Evolutionary conservation across 2,113 vertebrate genomes (phyloP).

Genomic region (Polypterus senegalus): DNA sequence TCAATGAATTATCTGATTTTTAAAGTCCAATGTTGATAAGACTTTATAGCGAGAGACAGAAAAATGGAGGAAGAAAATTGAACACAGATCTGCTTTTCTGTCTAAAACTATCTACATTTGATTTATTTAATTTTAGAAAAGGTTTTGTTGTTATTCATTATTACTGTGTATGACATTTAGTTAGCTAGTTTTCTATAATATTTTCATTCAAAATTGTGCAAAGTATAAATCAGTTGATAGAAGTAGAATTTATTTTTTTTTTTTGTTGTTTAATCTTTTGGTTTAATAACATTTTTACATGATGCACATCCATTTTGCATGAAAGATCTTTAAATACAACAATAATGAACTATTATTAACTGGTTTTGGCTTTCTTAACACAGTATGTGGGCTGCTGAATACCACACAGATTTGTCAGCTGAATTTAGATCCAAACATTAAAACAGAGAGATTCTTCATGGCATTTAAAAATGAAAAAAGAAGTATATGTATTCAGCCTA

Average conservation of each 20-base stretch:
- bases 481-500: constrained; percentile 22
- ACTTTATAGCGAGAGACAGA: no score
- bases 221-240: constrained; percentile 6
- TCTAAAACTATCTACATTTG: no score
- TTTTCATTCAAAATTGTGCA: no score
- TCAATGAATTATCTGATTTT: constrained; percentile 64
- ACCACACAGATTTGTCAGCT: constrained; percentile 27
- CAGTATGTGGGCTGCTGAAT: constrained; percentile 21
- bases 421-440: constrained; percentile 28
- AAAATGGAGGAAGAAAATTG: no score
- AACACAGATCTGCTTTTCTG: no score
- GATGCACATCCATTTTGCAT: constrained; percentile 9
- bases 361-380: constrained; percentile 24
- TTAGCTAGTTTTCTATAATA: no score
- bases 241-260: constrained; percentile 29
- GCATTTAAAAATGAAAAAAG: constrained; percentile 35
- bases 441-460: constrained; percentile 21
- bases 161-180: no score
- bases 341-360: constrained; percentile 24
- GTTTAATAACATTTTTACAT: constrained; percentile 30
- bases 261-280: constrained; percentile 30
- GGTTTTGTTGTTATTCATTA: no score
- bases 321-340: constrained; percentile 25
- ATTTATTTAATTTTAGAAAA: no score
- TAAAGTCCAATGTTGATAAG: constrained; percentile 51